Evolutionary conservation across 1,140 invertebrate species (phyloP), one percentile per base, ranked within the genome.

Genomic region (Rhizoglyphus robini): DNA sequence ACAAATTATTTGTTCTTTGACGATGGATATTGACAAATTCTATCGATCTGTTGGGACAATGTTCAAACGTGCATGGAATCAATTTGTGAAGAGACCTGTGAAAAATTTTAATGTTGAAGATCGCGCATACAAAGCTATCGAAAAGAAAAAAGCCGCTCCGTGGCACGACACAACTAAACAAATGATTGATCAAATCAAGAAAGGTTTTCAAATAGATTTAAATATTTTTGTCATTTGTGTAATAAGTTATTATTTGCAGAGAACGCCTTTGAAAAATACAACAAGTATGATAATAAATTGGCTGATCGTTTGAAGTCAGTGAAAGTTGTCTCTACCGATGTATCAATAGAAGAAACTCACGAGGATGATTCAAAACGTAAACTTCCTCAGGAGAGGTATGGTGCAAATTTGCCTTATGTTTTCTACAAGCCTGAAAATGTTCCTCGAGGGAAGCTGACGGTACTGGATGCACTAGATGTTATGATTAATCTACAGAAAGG

Each of bases 1-100:
- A n/a, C n/a, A n/a, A n/a, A n/a, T n/a, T n/a, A n/a, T n/a, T n/a
- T n/a, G n/a, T 41, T 41, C 48, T 3, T 20, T 20, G 23, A n/a
- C 3, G n/a, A 60, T 60, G 58, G 27, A 60, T 46, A 60, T 60
- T 27, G 58, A 60, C 27, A 60, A 60, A 27, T 3, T 60, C 2
- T 60, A 60, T 46, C 58, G 58, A 27, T 1, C 36, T n/a, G 3
- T 46, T n/a, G 58, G 58, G 15, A 27, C 15, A 3, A 3, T 2
- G 2, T 27, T 60, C 2, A 60, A 60, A 46, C 15, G 58, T 32
- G 2, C 36, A 34, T 60, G 15, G 2, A 32, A 34, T 1, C n/a
- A 38, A 23, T 29, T n/a, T 2, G 18, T 60, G 23, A 1, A 27
- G 23, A 30, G 27, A 23, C 58, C 58, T 23, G 11, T 60, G 2